Conservation (phyloP, 1,140 invertebrate species). For the Melitaea cinxia region DNA sequence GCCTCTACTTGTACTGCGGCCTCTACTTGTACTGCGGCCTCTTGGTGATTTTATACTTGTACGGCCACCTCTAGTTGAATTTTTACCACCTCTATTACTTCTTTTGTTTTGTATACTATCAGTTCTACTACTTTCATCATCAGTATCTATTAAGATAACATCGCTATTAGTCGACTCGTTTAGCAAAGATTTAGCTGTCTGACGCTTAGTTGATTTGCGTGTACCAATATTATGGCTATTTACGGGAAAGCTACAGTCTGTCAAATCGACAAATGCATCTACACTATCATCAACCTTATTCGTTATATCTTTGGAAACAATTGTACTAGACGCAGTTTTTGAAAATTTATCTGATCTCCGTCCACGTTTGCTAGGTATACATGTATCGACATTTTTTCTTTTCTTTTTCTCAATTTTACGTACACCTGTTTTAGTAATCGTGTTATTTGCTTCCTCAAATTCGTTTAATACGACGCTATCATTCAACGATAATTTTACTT, state of each 20-base stretch:
- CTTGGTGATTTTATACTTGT: not conserved
- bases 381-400: not conserved
- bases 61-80: conserved; percentile 3
- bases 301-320: too few species aligned
- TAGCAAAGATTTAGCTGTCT: too few species aligned
- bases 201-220: too few species aligned
- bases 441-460: not conserved
- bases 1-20: conserved; percentile 18
- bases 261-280: not conserved
- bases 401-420: not conserved
- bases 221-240: too few species aligned
- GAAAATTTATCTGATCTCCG: not conserved
- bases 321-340: not conserved
- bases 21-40: not conserved
- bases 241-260: too few species aligned
- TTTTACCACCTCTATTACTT: not conserved
- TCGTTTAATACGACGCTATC: not conserved
- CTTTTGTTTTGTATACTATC: too few species aligned
- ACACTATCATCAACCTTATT: not conserved
- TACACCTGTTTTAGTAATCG: too few species aligned
- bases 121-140: too few species aligned
- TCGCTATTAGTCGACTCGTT: too few species aligned
- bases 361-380: not conserved
- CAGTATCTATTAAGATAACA: too few species aligned
- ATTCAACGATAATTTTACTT: not conserved